These are phyloP conservation scores for Bombus confusus DNA, from an alignment of 1,140 invertebrate genomes.

Conservation along the genomic window DNA sequence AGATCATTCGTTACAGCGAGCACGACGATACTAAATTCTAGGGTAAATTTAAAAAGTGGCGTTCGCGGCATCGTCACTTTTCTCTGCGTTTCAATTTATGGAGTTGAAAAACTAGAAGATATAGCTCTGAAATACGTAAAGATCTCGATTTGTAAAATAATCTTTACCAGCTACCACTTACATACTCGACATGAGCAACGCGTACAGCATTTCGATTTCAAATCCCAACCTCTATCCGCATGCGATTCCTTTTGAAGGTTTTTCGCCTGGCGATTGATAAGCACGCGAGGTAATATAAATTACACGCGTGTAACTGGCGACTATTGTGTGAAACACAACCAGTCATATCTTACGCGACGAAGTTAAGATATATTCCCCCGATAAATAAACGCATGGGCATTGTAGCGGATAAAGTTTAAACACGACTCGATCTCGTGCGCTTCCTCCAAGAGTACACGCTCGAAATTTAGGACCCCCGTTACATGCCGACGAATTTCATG, in stretches of 20 bases:
- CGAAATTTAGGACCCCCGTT: slow-evolving; percentile 63
- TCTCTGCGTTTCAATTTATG: too few relatives aligned
- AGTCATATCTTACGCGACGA: slow-evolving; percentile 14
- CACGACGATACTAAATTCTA: too few relatives aligned
- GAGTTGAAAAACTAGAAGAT: too few relatives aligned
- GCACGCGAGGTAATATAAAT: slow-evolving; percentile 13
- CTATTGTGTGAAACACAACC: slow-evolving; percentile 31
- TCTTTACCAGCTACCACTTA: background rate
- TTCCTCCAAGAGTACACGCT: slow-evolving; percentile 34
- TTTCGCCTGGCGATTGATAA: background rate
- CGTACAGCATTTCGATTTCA: too few relatives aligned
- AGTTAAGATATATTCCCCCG: slow-evolving; percentile 26
- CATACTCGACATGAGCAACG: background rate
- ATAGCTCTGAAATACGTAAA: background rate
- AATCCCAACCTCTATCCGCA: background rate
- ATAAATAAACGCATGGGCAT: slow-evolving; percentile 34
- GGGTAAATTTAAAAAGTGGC: too few relatives aligned
- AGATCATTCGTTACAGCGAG: too few relatives aligned
- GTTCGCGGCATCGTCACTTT: too few relatives aligned
- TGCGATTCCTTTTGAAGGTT: background rate
- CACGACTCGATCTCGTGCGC: slow-evolving; percentile 36
- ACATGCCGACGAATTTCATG: slow-evolving; percentile 63
- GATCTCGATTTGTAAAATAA: background rate
- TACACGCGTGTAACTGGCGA: background rate
- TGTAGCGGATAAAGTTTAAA: slow-evolving; percentile 29